Percentiles rank a stretch among this genome's conserved stretches.
These are phyloP conservation scores for Sphaerodactylus townsendi DNA, from an alignment of 2,113 vertebrate species.

Conservation along the genomic window DNA sequence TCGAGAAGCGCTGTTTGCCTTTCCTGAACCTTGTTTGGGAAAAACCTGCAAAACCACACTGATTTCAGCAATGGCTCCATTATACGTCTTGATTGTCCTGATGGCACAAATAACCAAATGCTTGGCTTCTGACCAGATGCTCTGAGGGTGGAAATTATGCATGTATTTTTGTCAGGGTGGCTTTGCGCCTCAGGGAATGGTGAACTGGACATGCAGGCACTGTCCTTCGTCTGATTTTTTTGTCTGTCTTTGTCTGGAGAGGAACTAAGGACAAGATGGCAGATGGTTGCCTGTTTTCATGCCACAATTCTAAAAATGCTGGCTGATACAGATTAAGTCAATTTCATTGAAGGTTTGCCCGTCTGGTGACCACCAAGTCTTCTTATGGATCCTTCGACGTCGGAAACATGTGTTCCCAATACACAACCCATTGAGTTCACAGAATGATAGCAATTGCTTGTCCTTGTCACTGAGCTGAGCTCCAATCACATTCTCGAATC, in stretches of 20 bases:
- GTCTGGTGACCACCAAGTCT: no score
- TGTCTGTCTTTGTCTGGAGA: slow-evolving; percentile 40
- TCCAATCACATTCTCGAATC: no score
- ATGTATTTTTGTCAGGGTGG: slow-evolving; percentile 55
- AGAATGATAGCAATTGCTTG: no score
- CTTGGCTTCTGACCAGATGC: slow-evolving; percentile 47
- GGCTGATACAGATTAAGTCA: no score
- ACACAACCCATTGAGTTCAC: no score
- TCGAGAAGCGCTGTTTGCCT: not conserved
- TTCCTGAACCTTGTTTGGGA: not conserved
- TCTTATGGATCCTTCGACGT: no score
- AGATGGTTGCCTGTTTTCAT: not conserved
- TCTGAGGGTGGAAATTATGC: slow-evolving; percentile 61
- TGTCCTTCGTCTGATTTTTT: slow-evolving; percentile 62
- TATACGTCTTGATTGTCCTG: slow-evolving; percentile 19
- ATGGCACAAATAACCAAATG: slow-evolving; percentile 45
- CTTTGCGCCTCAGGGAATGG: slow-evolving; percentile 58
- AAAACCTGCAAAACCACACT: not conserved
- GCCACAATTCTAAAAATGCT: no score
- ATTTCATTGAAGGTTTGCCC: no score
- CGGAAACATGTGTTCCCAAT: no score
- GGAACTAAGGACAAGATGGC: slow-evolving; percentile 41
- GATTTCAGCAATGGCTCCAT: not conserved
- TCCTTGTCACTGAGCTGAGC: no score
- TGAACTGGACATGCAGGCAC: slow-evolving; percentile 21